phyloP scores from a whole-genome alignment of 2,888 invertebrate species.

The Eupithecia inturbata region DNA sequence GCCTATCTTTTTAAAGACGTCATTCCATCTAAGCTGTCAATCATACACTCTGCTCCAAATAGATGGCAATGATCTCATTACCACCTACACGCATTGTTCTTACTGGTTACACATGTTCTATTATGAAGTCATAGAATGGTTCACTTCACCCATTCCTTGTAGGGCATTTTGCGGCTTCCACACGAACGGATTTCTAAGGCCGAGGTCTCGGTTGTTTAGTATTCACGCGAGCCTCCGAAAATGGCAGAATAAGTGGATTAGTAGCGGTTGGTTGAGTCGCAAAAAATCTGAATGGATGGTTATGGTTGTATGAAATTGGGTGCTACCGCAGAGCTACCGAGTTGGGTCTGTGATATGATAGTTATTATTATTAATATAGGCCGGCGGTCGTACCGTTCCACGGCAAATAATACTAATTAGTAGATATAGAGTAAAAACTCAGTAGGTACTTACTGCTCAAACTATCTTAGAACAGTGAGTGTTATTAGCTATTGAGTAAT shows the following conservation, averaged over 20 bases:
- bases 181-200: constrained; percentile 36
- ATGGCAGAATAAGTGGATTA: constrained; percentile 38
- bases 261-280: constrained; percentile 34
- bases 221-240: constrained; percentile 36
- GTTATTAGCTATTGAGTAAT: neutral
- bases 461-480: neutral
- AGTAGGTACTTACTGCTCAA: neutral
- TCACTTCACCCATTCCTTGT: constrained; percentile 39
- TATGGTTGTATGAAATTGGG: constrained; percentile 3
- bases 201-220: constrained; percentile 38
- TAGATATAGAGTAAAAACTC: too few relatives aligned
- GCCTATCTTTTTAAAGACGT: neutral
- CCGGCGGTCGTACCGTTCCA: neutral
- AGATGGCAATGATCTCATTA: constrained; percentile 63
- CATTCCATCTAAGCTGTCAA: constrained; percentile 13
- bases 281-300: constrained; percentile 36
- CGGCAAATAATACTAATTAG: neutral
- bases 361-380: neutral
- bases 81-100: constrained; percentile 53
- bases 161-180: constrained; percentile 38
- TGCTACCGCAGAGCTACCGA: neutral
- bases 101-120: constrained; percentile 37
- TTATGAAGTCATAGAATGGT: constrained; percentile 38
- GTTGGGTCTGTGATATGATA: neutral
- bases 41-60: constrained; percentile 32